phyloP scores from a whole-genome alignment of 1,140 invertebrate species.

The Drosophila sproati region DNA sequence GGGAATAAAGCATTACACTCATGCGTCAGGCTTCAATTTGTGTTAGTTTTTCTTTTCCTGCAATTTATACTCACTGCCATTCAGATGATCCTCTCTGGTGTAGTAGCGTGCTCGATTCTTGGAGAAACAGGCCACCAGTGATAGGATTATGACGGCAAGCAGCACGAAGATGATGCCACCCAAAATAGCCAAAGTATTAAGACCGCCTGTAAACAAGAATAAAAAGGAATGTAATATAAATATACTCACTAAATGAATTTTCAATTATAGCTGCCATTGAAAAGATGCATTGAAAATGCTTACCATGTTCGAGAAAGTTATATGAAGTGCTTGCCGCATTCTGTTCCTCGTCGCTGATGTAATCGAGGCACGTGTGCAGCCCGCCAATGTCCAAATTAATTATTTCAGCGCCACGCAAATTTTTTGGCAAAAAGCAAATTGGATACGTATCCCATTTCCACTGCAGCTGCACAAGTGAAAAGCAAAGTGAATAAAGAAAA shows the following conservation, averaged over 20 bases:
- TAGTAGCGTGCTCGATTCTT: slow-evolving; percentile 89
- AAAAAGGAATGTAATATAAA: neutral
- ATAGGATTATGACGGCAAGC: slow-evolving; percentile 82
- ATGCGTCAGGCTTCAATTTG: slow-evolving; percentile 10
- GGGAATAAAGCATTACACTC: slow-evolving; percentile 24
- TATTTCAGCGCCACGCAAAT: slow-evolving; percentile 79
- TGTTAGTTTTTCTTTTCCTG: neutral
- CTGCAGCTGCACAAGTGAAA: slow-evolving; percentile 59
- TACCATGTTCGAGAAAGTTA: slow-evolving; percentile 84
- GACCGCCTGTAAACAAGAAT: slow-evolving; percentile 64
- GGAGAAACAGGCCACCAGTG: slow-evolving; percentile 86
- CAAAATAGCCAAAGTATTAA: slow-evolving; percentile 83
- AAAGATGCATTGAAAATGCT: slow-evolving; percentile 3
- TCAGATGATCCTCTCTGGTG: slow-evolving; percentile 88
- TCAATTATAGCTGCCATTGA: neutral
- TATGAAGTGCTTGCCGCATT: slow-evolving; percentile 84
- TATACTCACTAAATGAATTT: neutral
- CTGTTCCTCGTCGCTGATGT: slow-evolving; percentile 83
- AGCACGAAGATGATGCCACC: slow-evolving; percentile 84
- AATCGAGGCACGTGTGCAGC: slow-evolving; percentile 79
- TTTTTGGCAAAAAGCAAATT: slow-evolving; percentile 83
- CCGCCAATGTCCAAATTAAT: slow-evolving; percentile 78
- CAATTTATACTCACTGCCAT: slow-evolving; percentile 68
- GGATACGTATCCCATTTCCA: slow-evolving; percentile 83
- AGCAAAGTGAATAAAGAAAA: slow-evolving; percentile 7